phyloP scores from a whole-genome alignment of 2,113 vertebrate genomes.

The Carassius gibelio region DNA sequence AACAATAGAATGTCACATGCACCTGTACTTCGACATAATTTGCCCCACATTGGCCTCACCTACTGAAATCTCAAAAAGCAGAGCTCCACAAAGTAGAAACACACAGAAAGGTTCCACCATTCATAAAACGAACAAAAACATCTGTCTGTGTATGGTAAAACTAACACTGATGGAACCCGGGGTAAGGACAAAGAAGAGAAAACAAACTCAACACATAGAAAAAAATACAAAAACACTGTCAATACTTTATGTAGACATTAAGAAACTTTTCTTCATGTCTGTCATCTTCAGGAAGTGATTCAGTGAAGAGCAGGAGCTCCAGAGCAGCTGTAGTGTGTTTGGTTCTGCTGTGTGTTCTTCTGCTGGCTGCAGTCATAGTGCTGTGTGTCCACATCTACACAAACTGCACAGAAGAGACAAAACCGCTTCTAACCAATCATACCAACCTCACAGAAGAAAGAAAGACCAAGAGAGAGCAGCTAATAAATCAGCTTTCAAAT shows the following conservation, averaged over 20 bases:
- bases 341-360: too few relatives aligned
- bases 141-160: background rate
- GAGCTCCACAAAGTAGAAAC: background rate
- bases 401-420: too few relatives aligned
- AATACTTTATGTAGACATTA: too few relatives aligned
- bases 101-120: background rate
- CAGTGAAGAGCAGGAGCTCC: too few relatives aligned
- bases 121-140: background rate
- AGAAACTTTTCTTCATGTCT: background rate
- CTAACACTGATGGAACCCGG: too few relatives aligned
- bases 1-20: background rate
- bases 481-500: background rate
- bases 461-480: background rate
- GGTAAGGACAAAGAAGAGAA: background rate
- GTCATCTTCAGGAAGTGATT: background rate
- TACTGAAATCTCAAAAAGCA: background rate
- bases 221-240: background rate
- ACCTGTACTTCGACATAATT: background rate
- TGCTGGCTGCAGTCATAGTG: too few relatives aligned
- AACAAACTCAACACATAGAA: background rate
- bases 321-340: too few relatives aligned
- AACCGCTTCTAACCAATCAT: too few relatives aligned
- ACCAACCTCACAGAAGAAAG: background rate
- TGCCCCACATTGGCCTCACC: background rate
- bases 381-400: too few relatives aligned